Base-by-base conservation (phyloP, 2,113 vertebrate species). In the Stictonetta naevosa region DNA sequence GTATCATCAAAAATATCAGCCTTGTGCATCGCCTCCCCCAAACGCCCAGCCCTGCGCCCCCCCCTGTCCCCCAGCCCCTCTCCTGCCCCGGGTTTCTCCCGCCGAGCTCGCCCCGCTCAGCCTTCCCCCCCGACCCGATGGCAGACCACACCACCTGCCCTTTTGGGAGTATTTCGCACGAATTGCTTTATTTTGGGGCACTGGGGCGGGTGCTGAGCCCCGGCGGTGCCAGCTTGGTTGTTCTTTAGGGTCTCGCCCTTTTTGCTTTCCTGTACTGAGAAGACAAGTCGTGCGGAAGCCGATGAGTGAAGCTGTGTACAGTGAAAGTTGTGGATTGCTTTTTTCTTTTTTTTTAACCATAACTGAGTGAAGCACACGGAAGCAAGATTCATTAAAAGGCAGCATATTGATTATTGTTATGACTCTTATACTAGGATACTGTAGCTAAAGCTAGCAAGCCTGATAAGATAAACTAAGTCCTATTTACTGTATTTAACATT, bases 341-440 rank as follows among this genome's bases (percentile, higher is more conserved):
- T 90, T 87, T 38, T 38, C 10, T 38, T 72, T 44, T 90, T 91
- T 90, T 86, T 83, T 79, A 96, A 97, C 97, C 96, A 92, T 91
- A 96, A 93, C 79, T 95, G 97, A 98, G 97, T 95, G 88, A 97
- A 98, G 97, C 98, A 95, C 82, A 91, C 95, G 95, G 97, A 98
- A 98, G 97, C 97, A 97, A 98, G 98, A 96, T 96, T 96, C 98
- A 98, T 98, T 98, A 97, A 97, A 97, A 98, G 98, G 98, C 98
- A 98, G 98, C 98, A 97, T 98, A 98, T 97, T 97, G 98, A 98
- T 98, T 94, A 98, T 98, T 98, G 97, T 86, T 98, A 98, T 97
- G 98, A 97, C 62, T 94, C 95, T 96, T 98, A 98, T 95, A 97
- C 97, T 96, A 97, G 98, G 95, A 97, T 98, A 97, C 97, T 95